Percentiles rank a stretch among this genome's conserved stretches.
Conservation (phyloP, 2,797 vertebrate genomes). For the Anguilla marmorata region DNA sequence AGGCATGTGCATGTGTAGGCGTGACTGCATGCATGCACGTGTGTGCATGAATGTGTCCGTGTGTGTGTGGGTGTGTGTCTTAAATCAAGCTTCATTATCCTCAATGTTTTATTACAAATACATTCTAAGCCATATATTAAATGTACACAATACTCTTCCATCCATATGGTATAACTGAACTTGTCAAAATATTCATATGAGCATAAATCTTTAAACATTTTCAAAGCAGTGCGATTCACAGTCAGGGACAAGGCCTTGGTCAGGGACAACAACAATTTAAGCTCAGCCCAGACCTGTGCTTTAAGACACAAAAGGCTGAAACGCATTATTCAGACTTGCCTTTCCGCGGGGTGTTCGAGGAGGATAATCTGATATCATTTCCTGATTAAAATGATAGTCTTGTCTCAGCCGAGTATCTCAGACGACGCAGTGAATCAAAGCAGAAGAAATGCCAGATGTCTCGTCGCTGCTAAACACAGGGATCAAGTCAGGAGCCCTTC, state of each 20-base stretch:
- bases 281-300: background rate
- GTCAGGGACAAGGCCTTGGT: background rate
- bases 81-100: background rate
- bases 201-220: background rate
- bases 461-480: background rate
- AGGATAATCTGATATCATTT: background rate
- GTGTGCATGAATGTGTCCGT: background rate
- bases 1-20: background rate
- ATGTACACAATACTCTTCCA: background rate
- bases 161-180: background rate
- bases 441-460: background rate
- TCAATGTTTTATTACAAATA: background rate
- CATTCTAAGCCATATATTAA: background rate
- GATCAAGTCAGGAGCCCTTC: background rate
- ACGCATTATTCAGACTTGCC: background rate
- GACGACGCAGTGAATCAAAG: background rate
- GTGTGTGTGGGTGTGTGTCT: background rate
- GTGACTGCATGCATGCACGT: background rate
- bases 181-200: background rate
- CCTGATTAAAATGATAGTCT: slow-evolving; percentile 8
- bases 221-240: background rate
- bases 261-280: background rate
- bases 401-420: background rate
- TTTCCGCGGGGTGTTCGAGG: background rate
- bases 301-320: background rate